phyloP scores from a whole-genome alignment of 2,113 vertebrate species.

The Pelobates fuscus region DNA sequence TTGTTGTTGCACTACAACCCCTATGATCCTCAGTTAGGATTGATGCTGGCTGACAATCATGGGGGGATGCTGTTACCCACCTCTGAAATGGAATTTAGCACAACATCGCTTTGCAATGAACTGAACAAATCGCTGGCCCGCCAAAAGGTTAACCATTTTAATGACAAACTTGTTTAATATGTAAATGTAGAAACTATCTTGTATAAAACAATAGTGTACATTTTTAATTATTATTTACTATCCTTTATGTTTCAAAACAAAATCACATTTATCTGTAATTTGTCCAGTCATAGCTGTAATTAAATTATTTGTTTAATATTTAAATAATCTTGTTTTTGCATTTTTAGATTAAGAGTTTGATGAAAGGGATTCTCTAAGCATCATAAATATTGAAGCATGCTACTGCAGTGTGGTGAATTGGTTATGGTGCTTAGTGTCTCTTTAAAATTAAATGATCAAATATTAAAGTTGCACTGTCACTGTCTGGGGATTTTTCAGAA shows the following conservation, averaged over 20 bases:
- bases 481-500: too few species aligned
- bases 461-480: too few species aligned
- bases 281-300: conserved; percentile 62
- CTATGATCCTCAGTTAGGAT: too few species aligned
- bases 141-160: conserved; percentile 35
- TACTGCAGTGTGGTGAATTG: too few species aligned
- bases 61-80: not conserved
- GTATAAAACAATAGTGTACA: conserved; percentile 66
- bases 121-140: not conserved
- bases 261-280: conserved; percentile 58
- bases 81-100: not conserved
- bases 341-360: not conserved
- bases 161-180: conserved; percentile 58
- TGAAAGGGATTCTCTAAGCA: too few species aligned
- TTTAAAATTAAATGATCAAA: too few species aligned
- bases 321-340: conserved; percentile 45
- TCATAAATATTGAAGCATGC: too few species aligned
- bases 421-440: too few species aligned
- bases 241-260: conserved; percentile 53
- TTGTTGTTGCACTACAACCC: too few species aligned
- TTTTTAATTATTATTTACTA: conserved; percentile 67
- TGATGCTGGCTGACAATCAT: too few species aligned
- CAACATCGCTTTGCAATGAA: not conserved
- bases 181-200: conserved; percentile 62
- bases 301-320: conserved; percentile 81